phyloP scores from a whole-genome alignment of 2,797 vertebrate genomes.

The Orestias chungarensis region DNA sequence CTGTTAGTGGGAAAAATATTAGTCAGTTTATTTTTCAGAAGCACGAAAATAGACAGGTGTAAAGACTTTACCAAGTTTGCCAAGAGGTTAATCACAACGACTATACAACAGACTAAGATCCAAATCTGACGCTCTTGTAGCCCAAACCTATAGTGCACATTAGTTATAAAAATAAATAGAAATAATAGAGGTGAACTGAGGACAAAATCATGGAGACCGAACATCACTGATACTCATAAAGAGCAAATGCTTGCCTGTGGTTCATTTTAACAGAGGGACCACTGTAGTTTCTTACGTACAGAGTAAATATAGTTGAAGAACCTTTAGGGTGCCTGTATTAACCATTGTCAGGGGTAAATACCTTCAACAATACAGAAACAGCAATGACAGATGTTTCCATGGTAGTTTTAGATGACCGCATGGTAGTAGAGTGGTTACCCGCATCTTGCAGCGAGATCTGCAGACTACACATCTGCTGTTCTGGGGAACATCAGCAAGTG shows the following conservation, averaged over 20 bases:
- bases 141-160: background rate
- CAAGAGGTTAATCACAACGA: background rate
- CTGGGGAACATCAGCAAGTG: too few relatives aligned
- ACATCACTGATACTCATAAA: background rate
- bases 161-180: background rate
- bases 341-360: background rate
- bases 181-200: background rate
- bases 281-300: background rate
- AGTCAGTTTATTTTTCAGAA: background rate
- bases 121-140: background rate
- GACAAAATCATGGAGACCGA: background rate
- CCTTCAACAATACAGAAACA: background rate
- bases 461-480: too few relatives aligned
- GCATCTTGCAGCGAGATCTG: too few relatives aligned
- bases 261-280: background rate
- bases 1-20: background rate
- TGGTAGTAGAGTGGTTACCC: background rate
- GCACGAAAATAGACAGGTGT: background rate
- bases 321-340: background rate
- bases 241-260: background rate
- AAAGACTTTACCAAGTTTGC: background rate
- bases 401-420: background rate
- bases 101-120: background rate
- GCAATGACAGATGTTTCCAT: background rate
- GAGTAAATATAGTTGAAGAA: background rate